phyloP scores from a whole-genome alignment of 2,113 vertebrate genomes.

The Vidua macroura region DNA sequence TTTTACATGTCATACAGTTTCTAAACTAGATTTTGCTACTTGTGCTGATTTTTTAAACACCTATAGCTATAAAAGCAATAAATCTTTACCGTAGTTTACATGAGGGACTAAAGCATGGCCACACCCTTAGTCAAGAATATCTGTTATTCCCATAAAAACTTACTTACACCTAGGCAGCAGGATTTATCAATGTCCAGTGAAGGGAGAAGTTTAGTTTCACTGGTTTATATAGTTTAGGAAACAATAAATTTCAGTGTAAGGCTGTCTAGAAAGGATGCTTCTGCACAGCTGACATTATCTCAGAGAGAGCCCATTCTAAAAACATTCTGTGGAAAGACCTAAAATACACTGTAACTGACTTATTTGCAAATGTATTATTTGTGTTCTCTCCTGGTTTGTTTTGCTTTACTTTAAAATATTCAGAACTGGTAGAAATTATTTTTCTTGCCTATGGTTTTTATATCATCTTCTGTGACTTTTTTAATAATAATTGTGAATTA shows the following conservation, averaged over 20 bases:
- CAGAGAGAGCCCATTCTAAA: neutral
- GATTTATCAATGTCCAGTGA: neutral
- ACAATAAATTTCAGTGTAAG: neutral
- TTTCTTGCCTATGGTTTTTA: neutral
- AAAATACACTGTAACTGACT: neutral
- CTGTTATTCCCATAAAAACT: neutral
- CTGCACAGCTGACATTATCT: neutral
- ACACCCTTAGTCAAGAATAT: neutral
- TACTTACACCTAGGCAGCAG: neutral
- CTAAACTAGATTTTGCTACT: neutral
- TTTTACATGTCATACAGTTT: neutral
- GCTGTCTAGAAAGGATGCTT: neutral
- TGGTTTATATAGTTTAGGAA: neutral
- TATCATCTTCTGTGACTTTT: neutral
- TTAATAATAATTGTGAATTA: neutral
- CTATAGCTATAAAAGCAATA: neutral
- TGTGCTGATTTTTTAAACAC: neutral
- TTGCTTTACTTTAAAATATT: neutral
- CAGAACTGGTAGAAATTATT: neutral
- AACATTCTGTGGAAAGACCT: neutral
- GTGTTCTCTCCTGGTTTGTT: neutral
- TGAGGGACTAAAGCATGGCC: neutral
- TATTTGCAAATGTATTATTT: neutral
- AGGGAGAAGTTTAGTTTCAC: neutral
- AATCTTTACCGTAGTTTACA: neutral